phyloP scores from a whole-genome alignment of 2,797 vertebrate species.

The Sylvilagus floridanus region DNA sequence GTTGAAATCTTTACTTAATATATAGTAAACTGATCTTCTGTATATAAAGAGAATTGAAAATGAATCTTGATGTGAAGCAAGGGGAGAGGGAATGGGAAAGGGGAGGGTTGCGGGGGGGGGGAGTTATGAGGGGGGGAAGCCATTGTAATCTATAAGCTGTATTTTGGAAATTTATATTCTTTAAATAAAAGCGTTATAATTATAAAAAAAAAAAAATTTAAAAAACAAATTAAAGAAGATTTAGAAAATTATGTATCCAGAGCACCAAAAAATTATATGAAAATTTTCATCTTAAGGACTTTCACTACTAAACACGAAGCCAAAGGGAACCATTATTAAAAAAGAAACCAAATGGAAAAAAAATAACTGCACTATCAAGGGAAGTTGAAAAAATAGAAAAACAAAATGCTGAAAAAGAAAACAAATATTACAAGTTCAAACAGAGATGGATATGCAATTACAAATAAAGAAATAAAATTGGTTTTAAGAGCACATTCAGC shows the following conservation, averaged over 20 bases:
- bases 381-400: not conserved
- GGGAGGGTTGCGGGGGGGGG: too few relatives aligned
- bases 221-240: slow-evolving; percentile 18
- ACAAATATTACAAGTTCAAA: not conserved
- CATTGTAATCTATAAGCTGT: too few relatives aligned
- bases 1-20: too few relatives aligned
- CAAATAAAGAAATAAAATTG: not conserved
- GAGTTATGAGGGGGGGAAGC: too few relatives aligned
- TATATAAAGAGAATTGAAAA: too few relatives aligned
- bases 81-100: too few relatives aligned
- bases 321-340: not conserved
- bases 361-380: not conserved
- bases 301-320: slow-evolving; percentile 5
- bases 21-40: too few relatives aligned
- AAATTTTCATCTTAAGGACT: not conserved
- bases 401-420: not conserved
- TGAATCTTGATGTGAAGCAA: too few relatives aligned
- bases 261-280: not conserved
- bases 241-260: not conserved
- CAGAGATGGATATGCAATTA: not conserved
- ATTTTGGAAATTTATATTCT: too few relatives aligned
- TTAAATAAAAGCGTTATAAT: too few relatives aligned
- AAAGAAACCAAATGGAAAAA: not conserved
- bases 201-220: too few relatives aligned
- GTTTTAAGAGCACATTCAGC: not conserved